Percentiles rank a stretch among this genome's conserved stretches.
Evolutionary conservation across 2,797 vertebrate genomes (phyloP).

Genomic region (Syngnathus rostellatus): DNA sequence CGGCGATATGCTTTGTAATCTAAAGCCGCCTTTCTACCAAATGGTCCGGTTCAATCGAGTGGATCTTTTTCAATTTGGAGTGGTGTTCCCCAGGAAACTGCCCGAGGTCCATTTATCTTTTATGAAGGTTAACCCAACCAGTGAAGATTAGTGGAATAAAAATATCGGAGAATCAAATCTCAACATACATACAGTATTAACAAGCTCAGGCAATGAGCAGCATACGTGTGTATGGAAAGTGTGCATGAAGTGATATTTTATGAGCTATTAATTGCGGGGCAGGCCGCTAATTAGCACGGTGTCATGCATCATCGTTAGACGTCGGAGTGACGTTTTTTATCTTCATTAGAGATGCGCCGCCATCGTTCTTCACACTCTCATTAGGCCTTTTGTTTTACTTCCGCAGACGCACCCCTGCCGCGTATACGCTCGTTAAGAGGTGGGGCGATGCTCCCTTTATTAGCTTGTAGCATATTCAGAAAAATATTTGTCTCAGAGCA

Average conservation of each 20-base stretch:
- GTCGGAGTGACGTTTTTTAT: slow-evolving; percentile 61
- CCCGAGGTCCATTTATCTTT: background rate
- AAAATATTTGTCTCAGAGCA: background rate
- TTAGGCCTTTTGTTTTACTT: slow-evolving; percentile 59
- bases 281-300: slow-evolving; percentile 66
- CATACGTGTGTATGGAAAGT: background rate
- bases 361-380: slow-evolving; percentile 64
- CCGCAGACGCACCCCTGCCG: slow-evolving; percentile 16
- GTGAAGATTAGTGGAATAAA: background rate
- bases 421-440: slow-evolving; percentile 21
- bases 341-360: slow-evolving; percentile 61
- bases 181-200: background rate
- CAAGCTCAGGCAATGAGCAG: slow-evolving; percentile 1
- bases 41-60: background rate
- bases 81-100: background rate
- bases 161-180: background rate
- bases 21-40: background rate
- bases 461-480: background rate
- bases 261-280: slow-evolving; percentile 69
- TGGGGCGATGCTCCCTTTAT: background rate
- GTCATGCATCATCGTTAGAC: slow-evolving; percentile 72
- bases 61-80: background rate
- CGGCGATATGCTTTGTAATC: slow-evolving; percentile 3
- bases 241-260: slow-evolving; percentile 76
- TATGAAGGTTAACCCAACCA: background rate